Base-by-base conservation (phyloP, 2,888 invertebrate genomes). In the Polymixis flavicincta region DNA sequence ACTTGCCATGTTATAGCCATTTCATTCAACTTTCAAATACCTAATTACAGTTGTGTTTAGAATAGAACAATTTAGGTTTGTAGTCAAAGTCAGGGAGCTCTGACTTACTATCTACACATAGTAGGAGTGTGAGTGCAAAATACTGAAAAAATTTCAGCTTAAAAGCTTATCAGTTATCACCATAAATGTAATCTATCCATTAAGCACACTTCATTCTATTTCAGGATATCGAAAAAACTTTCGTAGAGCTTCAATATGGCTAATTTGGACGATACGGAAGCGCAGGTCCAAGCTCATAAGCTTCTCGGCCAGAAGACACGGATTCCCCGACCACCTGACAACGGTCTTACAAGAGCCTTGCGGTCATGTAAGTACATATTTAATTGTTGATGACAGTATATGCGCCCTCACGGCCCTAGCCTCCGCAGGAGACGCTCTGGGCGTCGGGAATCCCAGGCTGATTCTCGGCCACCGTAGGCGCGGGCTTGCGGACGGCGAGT, bases 331-430 rank as follows among this genome's bases (percentile, higher is more conserved):
- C 90, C 87, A 70, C 89, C 90, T 52, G 96, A 96, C 80, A 96
- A 92, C 61, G 91, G 90, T 6, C 83, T 95, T 0, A 95, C 94
- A 0, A 92, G 92, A 78, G 86, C 92, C 11, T 82, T 96, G 50
- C 90, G 95, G 87, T 93, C 94, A 93, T 96, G 96, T 96, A 87
- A 94, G 96, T 95, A 86, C 0, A 57, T 13, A 42, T 67, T 60
- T 74, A 52, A 45, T 71, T 45, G 42, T 80, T 11, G 19, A 7
- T 7, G 7, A 28, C 8, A 63, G n/a, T n/a, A n/a, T n/a, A n/a
- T n/a, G n/a, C n/a, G n/a, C n/a, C n/a, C n/a, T n/a, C n/a, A n/a
- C n/a, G n/a, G n/a, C n/a, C n/a, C n/a, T n/a, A n/a, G n/a, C n/a
- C n/a, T n/a, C n/a, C n/a, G n/a, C n/a, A n/a, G n/a, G n/a, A n/a